Percentiles rank a stretch among this genome's conserved stretches.
These are phyloP conservation scores for Dicentrarchus labrax DNA, from an alignment of 2,113 vertebrate genomes.

Conservation along the genomic window DNA sequence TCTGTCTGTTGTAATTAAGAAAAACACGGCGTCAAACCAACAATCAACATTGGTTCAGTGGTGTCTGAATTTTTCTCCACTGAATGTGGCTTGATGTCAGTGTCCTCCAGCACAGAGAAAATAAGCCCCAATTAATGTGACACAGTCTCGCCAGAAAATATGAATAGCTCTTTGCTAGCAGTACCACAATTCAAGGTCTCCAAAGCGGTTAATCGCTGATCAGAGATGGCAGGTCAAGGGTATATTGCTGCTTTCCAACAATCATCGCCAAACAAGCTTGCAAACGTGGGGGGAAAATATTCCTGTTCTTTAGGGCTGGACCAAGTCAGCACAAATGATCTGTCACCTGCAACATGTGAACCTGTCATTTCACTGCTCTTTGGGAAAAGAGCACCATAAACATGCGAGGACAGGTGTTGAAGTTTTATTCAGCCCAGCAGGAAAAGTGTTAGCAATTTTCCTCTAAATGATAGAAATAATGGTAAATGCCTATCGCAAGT, in stretches of 20 bases:
- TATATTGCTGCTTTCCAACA: conserved; percentile 48
- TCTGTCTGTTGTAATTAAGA: conserved; percentile 78
- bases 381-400: conserved; percentile 11
- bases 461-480: conserved; percentile 18
- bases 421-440: conserved; percentile 34
- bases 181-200: conserved; percentile 61
- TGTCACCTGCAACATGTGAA: conserved; percentile 27
- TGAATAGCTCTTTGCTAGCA: conserved; percentile 64
- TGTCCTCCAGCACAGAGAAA: conserved; percentile 62
- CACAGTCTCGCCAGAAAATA: conserved; percentile 66
- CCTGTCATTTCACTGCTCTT: conserved; percentile 19
- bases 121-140: conserved; percentile 74
- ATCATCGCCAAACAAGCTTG: conserved; percentile 44
- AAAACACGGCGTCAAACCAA: conserved; percentile 69
- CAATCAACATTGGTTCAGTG: conserved; percentile 53
- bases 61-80: conserved; percentile 41
- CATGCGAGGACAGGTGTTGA: conserved; percentile 23
- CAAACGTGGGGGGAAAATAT: conserved; percentile 44
- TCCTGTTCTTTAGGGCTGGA: conserved; percentile 31
- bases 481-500: conserved; percentile 1
- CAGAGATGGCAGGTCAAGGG: conserved; percentile 74
- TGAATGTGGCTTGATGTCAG: conserved; percentile 64
- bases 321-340: conserved; percentile 28
- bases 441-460: conserved; percentile 10
- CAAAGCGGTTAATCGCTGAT: conserved; percentile 66